Conservation (phyloP, 2,888 invertebrate species). For the Galeruca laticollis region DNA sequence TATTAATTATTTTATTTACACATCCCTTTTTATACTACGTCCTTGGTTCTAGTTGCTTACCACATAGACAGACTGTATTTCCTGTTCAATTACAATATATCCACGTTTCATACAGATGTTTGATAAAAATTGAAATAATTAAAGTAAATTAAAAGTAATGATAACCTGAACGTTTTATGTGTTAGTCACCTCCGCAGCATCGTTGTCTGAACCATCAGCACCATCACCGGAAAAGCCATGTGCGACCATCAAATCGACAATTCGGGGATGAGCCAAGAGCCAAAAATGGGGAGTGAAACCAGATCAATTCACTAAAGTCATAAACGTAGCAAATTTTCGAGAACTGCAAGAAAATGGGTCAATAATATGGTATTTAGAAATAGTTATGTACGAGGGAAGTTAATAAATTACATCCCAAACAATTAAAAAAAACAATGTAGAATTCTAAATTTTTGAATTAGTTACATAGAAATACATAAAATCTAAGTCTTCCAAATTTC, state of each 20-base stretch:
- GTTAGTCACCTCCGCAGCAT: slow-evolving; percentile 60
- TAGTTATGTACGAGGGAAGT: background rate
- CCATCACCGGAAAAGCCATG: slow-evolving; percentile 58
- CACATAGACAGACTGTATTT: slow-evolving; percentile 2
- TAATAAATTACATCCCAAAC: background rate
- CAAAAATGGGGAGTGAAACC: slow-evolving; percentile 17
- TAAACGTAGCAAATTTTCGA: background rate
- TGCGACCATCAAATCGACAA: slow-evolving; percentile 45
- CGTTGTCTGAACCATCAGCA: slow-evolving; percentile 5
- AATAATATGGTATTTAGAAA: background rate
- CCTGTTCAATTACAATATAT: slow-evolving; percentile 4
- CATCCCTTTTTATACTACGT: background rate
- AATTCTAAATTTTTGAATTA: too few relatives aligned
- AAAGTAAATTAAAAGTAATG: slow-evolving; percentile 22
- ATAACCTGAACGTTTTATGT: slow-evolving; percentile 44
- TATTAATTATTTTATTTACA: too few relatives aligned
- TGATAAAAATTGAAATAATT: slow-evolving; percentile 24
- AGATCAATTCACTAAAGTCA: slow-evolving; percentile 2
- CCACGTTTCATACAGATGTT: slow-evolving; percentile 19
- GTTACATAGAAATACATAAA: too few relatives aligned
- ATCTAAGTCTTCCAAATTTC: background rate
- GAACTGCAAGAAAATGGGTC: background rate
- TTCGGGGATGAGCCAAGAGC: slow-evolving; percentile 14
- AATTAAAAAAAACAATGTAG: background rate
- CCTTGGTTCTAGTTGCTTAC: background rate